Evolutionary conservation across 1,140 invertebrate genomes (phyloP).

Genomic region (Eupeodes corollae): DNA sequence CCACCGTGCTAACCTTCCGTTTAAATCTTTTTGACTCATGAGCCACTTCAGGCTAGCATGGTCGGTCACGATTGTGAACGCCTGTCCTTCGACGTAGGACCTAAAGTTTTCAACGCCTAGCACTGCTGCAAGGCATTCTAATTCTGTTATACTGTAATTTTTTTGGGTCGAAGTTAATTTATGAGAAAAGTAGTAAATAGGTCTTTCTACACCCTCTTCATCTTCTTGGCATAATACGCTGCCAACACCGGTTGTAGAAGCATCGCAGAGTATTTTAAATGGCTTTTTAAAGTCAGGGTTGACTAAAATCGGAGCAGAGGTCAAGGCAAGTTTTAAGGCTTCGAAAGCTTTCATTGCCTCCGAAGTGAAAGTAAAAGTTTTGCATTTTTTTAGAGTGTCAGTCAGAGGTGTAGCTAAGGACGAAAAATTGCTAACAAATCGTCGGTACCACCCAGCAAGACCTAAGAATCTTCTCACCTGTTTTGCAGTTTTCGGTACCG

Average conservation of each 20-base stretch:
- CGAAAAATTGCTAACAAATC: slow-evolving; percentile 5
- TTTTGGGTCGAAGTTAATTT: slow-evolving; percentile 4
- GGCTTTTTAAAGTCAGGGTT: too few relatives aligned
- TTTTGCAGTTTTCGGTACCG: neutral
- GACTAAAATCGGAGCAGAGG: slow-evolving; percentile 25
- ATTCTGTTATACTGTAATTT: slow-evolving; percentile 23
- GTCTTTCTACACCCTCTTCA: slow-evolving; percentile 11
- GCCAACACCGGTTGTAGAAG: slow-evolving; percentile 23
- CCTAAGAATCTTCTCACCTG: slow-evolving; percentile 1
- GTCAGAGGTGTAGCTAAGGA: slow-evolving; percentile 2
- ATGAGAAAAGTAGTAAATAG: slow-evolving; percentile 28
- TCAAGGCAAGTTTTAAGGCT: slow-evolving; percentile 17
- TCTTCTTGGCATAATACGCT: slow-evolving; percentile 25
- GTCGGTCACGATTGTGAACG: slow-evolving; percentile 34
- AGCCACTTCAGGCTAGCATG: slow-evolving; percentile 12
- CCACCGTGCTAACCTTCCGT: too few relatives aligned
- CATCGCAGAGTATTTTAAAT: slow-evolving; percentile 33
- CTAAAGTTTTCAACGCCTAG: slow-evolving; percentile 36
- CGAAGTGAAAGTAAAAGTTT: slow-evolving; percentile 13
- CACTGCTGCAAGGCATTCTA: slow-evolving; percentile 37
- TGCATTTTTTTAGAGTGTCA: slow-evolving; percentile 1
- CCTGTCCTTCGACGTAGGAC: slow-evolving; percentile 28
- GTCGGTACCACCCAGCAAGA: neutral
- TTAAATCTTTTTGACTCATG: too few relatives aligned
- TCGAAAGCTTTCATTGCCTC: slow-evolving; percentile 25